Evolutionary conservation across 2,113 vertebrate genomes (phyloP), one percentile per base, ranked within the genome.

Genomic region (Dromas ardeola): DNA sequence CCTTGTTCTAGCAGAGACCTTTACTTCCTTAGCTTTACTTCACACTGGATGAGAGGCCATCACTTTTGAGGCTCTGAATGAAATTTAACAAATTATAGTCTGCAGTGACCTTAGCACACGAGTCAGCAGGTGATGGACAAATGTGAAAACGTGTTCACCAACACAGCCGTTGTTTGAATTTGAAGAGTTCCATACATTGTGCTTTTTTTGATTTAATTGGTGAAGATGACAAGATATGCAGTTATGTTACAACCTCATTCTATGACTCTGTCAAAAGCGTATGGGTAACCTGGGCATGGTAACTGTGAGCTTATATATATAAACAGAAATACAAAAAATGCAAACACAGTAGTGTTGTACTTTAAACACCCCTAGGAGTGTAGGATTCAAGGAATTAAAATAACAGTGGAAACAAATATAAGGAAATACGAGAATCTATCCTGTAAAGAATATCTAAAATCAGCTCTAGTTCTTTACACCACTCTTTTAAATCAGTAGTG

Each of bases 361-460:
- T 77, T 94, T 14, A 67, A 84, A 67, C 32, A 62, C 5, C 26
- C 8, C 47, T 23, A 58, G 11, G 21, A 88, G 11, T 65, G 62
- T 17, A 95, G 12, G 11, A 91, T 63, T 83, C 53, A 82, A 86
- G 19, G 34, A 97, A 67, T 89, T 95, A 86, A 94, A 79, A 36
- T 91, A 42, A 50, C 34, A 83, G 36, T 65, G 18, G 65, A 50
- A 94, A 78, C 11, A 90, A 71, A 59, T 63, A 32, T 32, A 69
- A 92, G 30, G 16, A 80, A 96, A 67, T 72, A 59, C 0, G 4
- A 94, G 30, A 73, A 76, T 76, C 16, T 67, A 21, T 55, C 32
- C 84, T 42, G 34, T 71, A 77, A 73, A 62, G 6, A 70, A 16
- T 52, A 86, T 63, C 82, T 90, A 71, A 62, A 95, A 79, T 29